Evolutionary conservation across 2,888 invertebrate genomes (phyloP).

Genomic region (Drosophila nr. medialis): DNA sequence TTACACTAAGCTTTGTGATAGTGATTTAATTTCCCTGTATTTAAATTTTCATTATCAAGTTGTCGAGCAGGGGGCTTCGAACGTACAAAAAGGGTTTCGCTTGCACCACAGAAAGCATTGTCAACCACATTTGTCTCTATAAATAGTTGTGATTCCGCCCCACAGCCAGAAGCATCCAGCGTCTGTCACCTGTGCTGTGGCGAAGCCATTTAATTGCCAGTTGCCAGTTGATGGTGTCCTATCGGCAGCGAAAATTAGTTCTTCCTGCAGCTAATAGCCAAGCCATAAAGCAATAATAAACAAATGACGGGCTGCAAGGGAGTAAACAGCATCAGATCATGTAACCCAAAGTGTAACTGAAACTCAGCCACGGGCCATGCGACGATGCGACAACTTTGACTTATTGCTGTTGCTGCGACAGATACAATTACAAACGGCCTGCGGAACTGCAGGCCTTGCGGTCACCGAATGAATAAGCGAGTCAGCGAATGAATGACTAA

Average conservation of each 20-base stretch:
- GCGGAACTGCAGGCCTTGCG: conserved; percentile 52
- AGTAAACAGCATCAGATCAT: conserved; percentile 49
- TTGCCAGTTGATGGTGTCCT: conserved; percentile 1
- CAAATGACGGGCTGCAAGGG: conserved; percentile 22
- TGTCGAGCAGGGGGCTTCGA: not conserved
- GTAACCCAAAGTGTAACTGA: conserved; percentile 68
- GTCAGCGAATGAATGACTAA: conserved; percentile 27
- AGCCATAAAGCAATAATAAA: conserved; percentile 65
- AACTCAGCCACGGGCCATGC: conserved; percentile 49
- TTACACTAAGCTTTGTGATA: not conserved
- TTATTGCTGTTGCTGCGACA: conserved; percentile 71
- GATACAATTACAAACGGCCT: conserved; percentile 73
- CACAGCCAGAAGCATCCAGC: conserved; percentile 5
- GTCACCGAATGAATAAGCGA: conserved; percentile 61
- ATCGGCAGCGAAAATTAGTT: conserved; percentile 47
- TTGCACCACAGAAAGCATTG: conserved; percentile 5
- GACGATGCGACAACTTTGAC: conserved; percentile 61
- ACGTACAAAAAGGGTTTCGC: conserved; percentile 14
- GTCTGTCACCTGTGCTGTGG: conserved; percentile 52
- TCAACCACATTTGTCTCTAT: conserved; percentile 47
- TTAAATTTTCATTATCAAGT: not conserved
- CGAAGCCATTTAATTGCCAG: conserved; percentile 58
- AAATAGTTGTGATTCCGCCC: conserved; percentile 37
- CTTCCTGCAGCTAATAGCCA: conserved; percentile 66
- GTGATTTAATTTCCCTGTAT: not conserved